phyloP scores from a whole-genome alignment of 2,888 invertebrate genomes.

The Aspidiotus destructor region DNA sequence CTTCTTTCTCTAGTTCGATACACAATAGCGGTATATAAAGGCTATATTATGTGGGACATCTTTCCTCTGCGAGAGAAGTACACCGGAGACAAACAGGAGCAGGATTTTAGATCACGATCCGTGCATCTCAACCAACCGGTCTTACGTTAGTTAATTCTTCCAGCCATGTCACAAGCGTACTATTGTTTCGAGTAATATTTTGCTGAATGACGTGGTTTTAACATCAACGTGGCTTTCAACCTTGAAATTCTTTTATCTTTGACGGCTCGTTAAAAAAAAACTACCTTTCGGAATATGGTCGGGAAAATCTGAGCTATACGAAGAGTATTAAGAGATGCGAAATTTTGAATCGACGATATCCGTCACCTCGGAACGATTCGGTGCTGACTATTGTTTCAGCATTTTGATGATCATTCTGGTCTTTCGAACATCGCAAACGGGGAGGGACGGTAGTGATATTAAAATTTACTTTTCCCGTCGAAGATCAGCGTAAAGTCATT shows the following conservation, averaged over 20 bases:
- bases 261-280: constrained; percentile 21
- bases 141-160: constrained; percentile 25
- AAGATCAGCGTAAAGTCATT: too few relatives aligned
- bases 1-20: not conserved
- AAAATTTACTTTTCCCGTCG: too few relatives aligned
- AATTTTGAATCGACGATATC: too few relatives aligned
- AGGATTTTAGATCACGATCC: constrained; percentile 31
- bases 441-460: too few relatives aligned
- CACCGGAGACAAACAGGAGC: constrained; percentile 21
- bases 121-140: not conserved
- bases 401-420: too few relatives aligned
- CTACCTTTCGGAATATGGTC: too few relatives aligned
- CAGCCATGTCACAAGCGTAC: constrained; percentile 11
- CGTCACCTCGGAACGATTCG: too few relatives aligned
- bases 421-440: too few relatives aligned
- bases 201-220: constrained; percentile 17
- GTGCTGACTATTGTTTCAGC: too few relatives aligned
- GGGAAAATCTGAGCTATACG: too few relatives aligned
- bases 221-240: constrained; percentile 18
- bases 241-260: constrained; percentile 8
- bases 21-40: constrained; percentile 25
- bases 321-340: too few relatives aligned
- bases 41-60: constrained; percentile 21
- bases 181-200: constrained; percentile 12
- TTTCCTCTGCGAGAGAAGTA: not conserved